Base-by-base conservation (phyloP, 2,113 vertebrate species). In the Holacanthus passer region DNA sequence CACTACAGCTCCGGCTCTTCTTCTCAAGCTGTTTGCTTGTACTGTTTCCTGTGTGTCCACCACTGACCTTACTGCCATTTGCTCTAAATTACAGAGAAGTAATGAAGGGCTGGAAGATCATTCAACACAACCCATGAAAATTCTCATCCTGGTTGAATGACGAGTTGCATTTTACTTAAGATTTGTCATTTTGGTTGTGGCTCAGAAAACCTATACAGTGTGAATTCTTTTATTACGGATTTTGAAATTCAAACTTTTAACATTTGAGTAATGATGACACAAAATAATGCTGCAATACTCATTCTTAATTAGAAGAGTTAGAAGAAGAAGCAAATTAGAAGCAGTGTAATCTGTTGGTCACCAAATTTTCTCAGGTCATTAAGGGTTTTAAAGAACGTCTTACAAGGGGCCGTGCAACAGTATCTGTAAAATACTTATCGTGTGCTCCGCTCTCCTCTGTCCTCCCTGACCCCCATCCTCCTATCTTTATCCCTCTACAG, bases 401-500 rank as follows among this genome's bases (percentile, higher is more conserved):
- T 53, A 56, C 29, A 12, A 59, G 10, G n/a, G 47, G 2, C 20
- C 50, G 68, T 24, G 48, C 58, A 69, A 70, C 62, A 67, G 69
- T 60, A 74, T 87, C 47, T 70, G 47, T 66, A 43, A 52, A 65
- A 58, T 37, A 64, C 13, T 59, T 29, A 60, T 45, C 73, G 74
- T 55, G 48, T 43, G 8, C 45, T 63, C 27, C 14, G 27, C 52
- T 66, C 62, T 75, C 27, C 63, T 71, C 41, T 47, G 37, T 71
- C 82, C 71, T 37, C 24, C 43, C 68, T 75, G 14, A 69, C 83
- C 83, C 60, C 78, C 85, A 83, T 60, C 78, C 67, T 91, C 73
- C 88, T 43, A 56, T 86, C 76, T 87, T 76, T 48, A 71, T 78
- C 72, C 79, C 60, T 78, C 76, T 48, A 78, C 73, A 65, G 71